phyloP scores from a whole-genome alignment of 2,888 invertebrate species.

The Rhagonycha lutea region DNA sequence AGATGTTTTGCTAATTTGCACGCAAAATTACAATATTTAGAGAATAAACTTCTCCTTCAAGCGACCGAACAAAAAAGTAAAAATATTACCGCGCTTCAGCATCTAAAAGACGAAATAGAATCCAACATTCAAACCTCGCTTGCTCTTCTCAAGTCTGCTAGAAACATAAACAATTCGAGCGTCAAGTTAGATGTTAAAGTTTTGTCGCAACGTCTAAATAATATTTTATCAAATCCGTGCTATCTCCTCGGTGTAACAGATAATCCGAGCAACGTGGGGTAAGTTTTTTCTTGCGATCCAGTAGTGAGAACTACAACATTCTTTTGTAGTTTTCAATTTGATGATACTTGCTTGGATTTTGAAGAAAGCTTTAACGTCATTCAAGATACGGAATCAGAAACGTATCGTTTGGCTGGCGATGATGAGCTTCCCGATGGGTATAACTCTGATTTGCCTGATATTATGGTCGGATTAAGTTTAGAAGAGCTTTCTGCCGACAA shows the following conservation, averaged over 20 bases:
- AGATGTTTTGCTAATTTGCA: constrained; percentile 60
- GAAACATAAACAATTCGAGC: constrained; percentile 11
- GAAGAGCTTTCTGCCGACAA: neutral
- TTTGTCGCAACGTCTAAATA: constrained; percentile 26
- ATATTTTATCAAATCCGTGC: constrained; percentile 20
- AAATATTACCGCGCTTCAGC: constrained; percentile 4
- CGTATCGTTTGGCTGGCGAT: constrained; percentile 9
- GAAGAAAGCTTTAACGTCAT: constrained; percentile 17
- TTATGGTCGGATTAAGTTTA: neutral
- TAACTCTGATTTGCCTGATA: neutral
- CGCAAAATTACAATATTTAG: constrained; percentile 59
- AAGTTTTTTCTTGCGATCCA: neutral
- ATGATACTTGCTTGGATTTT: constrained; percentile 20
- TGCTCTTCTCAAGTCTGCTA: constrained; percentile 17
- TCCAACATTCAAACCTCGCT: constrained; percentile 20
- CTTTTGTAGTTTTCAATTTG: constrained; percentile 24
- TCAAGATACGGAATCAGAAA: neutral
- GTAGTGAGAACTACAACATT: constrained; percentile 1
- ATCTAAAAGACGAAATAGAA: constrained; percentile 13
- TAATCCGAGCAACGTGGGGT: constrained; percentile 3
- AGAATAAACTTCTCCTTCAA: constrained; percentile 50
- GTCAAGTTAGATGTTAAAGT: constrained; percentile 26
- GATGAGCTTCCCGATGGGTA: constrained; percentile 17
- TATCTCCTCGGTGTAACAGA: constrained; percentile 14
- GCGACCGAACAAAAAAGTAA: constrained; percentile 8